Conservation (phyloP, 64 coral and sea anemone genomes). For the Porites lutea region DNA sequence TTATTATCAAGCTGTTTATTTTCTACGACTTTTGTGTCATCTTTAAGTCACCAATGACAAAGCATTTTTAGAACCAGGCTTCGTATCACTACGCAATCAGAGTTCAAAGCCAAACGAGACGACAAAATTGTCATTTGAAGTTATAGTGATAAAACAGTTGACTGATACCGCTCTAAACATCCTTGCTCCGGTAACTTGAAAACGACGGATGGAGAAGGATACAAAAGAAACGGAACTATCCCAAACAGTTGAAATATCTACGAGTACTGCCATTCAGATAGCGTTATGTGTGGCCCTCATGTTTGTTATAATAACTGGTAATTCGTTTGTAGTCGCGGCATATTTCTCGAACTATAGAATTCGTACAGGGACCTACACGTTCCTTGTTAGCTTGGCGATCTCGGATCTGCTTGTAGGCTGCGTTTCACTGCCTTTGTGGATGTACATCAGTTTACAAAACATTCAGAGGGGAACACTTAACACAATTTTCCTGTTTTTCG, state of each 20-base stretch:
- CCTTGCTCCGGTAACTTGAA: not conserved
- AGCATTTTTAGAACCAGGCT: not conserved
- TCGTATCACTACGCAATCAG: too few relatives aligned
- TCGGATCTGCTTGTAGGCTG: conserved; percentile 59
- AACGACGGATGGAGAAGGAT: not conserved
- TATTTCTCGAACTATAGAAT: conserved; percentile 51
- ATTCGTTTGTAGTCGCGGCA: conserved; percentile 44
- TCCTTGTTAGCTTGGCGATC: conserved; percentile 57
- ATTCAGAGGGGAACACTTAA: not conserved
- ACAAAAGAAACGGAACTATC: not conserved
- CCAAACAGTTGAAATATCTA: not conserved
- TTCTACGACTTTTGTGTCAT: not conserved
- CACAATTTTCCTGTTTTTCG: conserved; percentile 42
- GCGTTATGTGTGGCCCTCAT: conserved; percentile 19
- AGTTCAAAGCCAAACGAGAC: too few relatives aligned
- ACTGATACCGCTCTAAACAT: not conserved
- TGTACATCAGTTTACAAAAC: conserved; percentile 3
- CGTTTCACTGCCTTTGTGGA: conserved; percentile 45
- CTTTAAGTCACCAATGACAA: not conserved
- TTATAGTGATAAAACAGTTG: too few relatives aligned
- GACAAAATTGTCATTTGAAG: too few relatives aligned
- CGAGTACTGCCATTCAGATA: conserved; percentile 2
- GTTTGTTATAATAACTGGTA: conserved; percentile 55
- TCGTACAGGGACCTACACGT: conserved; percentile 54
- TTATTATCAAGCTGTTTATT: not conserved